phyloP scores from a whole-genome alignment of 2,888 invertebrate genomes.

The Drosophila mimica region DNA sequence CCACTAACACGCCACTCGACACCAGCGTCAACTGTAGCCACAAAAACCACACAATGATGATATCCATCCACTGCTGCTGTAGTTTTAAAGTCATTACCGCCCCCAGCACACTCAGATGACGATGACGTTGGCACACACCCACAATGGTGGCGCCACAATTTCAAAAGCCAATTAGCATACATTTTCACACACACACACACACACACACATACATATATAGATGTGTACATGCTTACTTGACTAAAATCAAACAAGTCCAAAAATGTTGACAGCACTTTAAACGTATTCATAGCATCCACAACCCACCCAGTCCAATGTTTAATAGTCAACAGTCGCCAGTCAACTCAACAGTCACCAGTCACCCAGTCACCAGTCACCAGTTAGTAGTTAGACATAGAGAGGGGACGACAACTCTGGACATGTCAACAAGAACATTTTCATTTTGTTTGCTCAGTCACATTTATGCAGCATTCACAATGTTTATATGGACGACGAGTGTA shows the following conservation, averaged over 20 bases:
- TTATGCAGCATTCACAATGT: conserved; percentile 43
- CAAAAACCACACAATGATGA: conserved; percentile 56
- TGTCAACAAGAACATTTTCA: conserved; percentile 75
- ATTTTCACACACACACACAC: conserved; percentile 55
- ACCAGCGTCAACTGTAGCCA: conserved; percentile 28
- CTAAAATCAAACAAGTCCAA: conserved; percentile 72
- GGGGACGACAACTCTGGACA: conserved; percentile 34
- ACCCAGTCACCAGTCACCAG: conserved; percentile 17
- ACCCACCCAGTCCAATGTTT: conserved; percentile 1
- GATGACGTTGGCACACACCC: conserved; percentile 17
- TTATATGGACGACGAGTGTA: conserved; percentile 38
- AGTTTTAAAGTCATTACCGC: conserved; percentile 60
- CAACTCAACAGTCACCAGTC: background rate
- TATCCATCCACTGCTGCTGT: conserved; percentile 9
- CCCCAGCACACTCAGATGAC: conserved; percentile 30
- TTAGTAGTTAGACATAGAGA: conserved; percentile 9
- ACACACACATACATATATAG: conserved; percentile 3
- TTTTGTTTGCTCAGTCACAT: conserved; percentile 73
- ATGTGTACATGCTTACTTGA: conserved; percentile 30
- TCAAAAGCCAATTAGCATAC: conserved; percentile 81
- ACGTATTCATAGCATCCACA: conserved; percentile 66
- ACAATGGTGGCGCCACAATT: conserved; percentile 52
- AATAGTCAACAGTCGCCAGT: conserved; percentile 2
- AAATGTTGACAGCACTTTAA: conserved; percentile 74
- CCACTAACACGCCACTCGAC: conserved; percentile 44